Conservation (phyloP, 2,888 invertebrate species). For the Patella pellucida region DNA sequence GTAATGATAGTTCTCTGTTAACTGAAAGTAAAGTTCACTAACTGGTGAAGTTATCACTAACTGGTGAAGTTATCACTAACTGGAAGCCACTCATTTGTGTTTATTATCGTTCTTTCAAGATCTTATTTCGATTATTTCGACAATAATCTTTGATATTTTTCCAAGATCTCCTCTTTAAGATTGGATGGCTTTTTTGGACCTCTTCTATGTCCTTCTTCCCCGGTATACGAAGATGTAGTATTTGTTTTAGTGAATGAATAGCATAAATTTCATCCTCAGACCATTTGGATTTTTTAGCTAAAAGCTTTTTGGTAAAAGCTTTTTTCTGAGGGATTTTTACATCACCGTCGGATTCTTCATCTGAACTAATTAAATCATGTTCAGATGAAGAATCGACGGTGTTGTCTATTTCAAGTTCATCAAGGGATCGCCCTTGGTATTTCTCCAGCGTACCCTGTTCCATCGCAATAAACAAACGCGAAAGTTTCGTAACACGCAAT, state of each 20-base stretch:
- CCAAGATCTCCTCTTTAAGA: not conserved
- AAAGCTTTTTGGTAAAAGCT: not conserved
- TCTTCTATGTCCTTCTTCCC: not conserved
- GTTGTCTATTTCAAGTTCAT: not conserved
- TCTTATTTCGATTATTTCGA: not conserved
- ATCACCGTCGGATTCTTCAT: not conserved
- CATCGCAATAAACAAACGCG: not conserved
- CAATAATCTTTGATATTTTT: not conserved
- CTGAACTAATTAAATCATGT: not conserved
- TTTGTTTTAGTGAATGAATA: not conserved
- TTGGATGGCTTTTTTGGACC: not conserved
- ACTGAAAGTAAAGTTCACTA: no score
- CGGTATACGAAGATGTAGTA: not conserved
- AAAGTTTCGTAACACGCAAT: not conserved
- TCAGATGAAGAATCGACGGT: not conserved
- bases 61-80: no score
- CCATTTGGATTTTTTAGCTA: not conserved
- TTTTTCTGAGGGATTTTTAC: not conserved
- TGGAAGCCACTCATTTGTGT: no score
- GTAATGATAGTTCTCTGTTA: no score
- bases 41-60: no score
- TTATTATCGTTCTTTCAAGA: not conserved
- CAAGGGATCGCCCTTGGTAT: not conserved
- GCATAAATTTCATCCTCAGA: not conserved
- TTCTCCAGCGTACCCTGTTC: not conserved